Evolutionary conservation across 2,888 invertebrate species (phyloP), one percentile per base, ranked within the genome.

Genomic region (Trichogramma dendrolimi): DNA sequence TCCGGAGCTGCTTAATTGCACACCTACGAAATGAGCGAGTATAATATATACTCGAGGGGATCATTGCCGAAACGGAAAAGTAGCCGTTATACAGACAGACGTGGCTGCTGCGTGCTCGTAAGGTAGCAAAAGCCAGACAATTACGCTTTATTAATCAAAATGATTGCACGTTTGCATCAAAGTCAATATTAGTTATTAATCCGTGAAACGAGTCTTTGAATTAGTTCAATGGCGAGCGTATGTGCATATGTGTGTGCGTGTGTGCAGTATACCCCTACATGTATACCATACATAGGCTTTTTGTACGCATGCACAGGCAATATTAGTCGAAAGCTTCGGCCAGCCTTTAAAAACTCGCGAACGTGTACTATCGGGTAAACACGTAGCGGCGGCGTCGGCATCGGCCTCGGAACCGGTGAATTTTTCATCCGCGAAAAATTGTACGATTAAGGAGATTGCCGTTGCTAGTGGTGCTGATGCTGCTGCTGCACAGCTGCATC

Each of bases 111-210:
- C 27, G 27, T 27, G 27, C 27, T 27, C 27, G 27, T 27, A 27
- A 27, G 27, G 27, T 27, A 27, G 27, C 27, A 27, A 27, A 27
- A 3, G 27, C 27, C 27, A 27, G 27, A 57, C 57, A 60, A 60
- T 60, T 54, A 63, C 6, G 48, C 46, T 58, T 61, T 60, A 60
- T 63, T 61, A 64, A 64, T 64, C 61, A 52, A 64, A 55, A 58
- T 51, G 52, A 61, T 58, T 40, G 39, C 50, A n/a, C n/a, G n/a
- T 5, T 39, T 5, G 56, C 42, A 55, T 50, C 53, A 58, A 48
- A 58, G 64, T 52, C 58, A 58, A 58, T 57, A 59, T 60, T 57
- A 54, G 48, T 61, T 64, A 64, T 64, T 64, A 64, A 64, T 61
- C 52, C 58, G 56, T 14, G 40, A 47, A 39, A 43, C 61, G 61